Evolutionary conservation across 2,888 invertebrate genomes (phyloP).

Genomic region (Athripsodes cinereus): DNA sequence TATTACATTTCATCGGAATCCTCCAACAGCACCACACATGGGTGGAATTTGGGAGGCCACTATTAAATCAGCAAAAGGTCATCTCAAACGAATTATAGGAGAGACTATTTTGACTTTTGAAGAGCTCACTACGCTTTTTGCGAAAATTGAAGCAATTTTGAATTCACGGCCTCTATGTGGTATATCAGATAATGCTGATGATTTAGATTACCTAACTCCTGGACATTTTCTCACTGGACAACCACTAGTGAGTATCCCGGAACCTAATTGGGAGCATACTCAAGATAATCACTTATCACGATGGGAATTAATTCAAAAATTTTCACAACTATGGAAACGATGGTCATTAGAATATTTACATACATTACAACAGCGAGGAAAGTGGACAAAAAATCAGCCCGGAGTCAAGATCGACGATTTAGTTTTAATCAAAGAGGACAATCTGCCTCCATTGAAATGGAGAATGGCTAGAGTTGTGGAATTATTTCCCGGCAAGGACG

Average conservation of each 20-base stretch:
- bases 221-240: not conserved
- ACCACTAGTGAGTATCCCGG: not conserved
- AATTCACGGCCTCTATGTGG: not conserved
- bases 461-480: not conserved
- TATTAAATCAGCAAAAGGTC: not conserved
- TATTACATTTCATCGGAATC: not conserved
- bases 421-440: not conserved
- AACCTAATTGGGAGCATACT: not conserved
- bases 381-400: not conserved
- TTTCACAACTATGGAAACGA: not conserved
- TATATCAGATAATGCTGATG: not conserved
- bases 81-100: not conserved
- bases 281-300: not conserved
- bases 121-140: not conserved
- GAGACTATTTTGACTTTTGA: not conserved
- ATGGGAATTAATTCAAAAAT: not conserved
- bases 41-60: not conserved
- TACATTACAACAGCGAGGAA: not conserved
- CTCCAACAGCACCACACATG: not conserved
- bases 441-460: conserved; percentile 1
- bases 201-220: not conserved
- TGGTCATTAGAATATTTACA: not conserved
- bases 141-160: not conserved
- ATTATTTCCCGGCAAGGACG: not conserved
- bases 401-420: not conserved